A percentile compares a stretch with the other conserved stretches of the same genome.
Conservation (phyloP, 2,113 vertebrate species). For the Oreamnos americanus region DNA sequence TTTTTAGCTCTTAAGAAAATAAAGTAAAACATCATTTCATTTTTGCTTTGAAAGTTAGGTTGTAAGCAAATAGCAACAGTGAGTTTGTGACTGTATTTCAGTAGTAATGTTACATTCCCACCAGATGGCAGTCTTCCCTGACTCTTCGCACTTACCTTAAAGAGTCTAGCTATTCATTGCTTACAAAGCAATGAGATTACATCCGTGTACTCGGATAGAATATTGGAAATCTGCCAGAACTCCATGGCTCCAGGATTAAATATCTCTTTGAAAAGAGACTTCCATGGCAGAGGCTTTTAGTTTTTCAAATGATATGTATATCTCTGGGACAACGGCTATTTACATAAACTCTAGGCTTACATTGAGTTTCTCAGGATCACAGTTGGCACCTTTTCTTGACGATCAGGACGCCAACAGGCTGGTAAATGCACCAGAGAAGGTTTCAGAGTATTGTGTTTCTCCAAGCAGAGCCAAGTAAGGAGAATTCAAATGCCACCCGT, state of each 20-base stretch:
- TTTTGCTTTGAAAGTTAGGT: background rate
- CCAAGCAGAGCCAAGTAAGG: constrained; percentile 37
- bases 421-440: background rate
- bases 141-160: background rate
- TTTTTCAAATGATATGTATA: constrained; percentile 22
- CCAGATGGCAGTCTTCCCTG: constrained; percentile 66
- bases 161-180: background rate
- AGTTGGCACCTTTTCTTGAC: constrained; percentile 9
- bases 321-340: constrained; percentile 58
- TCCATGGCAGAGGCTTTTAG: background rate
- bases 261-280: constrained; percentile 52
- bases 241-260: constrained; percentile 48
- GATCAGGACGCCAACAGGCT: constrained; percentile 3
- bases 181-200: background rate
- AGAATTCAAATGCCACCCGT: constrained; percentile 49
- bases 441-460: constrained; percentile 37
- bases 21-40: background rate
- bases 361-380: background rate
- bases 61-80: background rate
- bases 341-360: constrained; percentile 40
- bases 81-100: background rate
- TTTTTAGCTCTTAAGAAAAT: background rate
- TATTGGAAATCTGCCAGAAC: constrained; percentile 51
- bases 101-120: constrained; percentile 20
- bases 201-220: background rate